phyloP scores from a whole-genome alignment of 1,140 invertebrate genomes.

The Hyles euphorbiae region DNA sequence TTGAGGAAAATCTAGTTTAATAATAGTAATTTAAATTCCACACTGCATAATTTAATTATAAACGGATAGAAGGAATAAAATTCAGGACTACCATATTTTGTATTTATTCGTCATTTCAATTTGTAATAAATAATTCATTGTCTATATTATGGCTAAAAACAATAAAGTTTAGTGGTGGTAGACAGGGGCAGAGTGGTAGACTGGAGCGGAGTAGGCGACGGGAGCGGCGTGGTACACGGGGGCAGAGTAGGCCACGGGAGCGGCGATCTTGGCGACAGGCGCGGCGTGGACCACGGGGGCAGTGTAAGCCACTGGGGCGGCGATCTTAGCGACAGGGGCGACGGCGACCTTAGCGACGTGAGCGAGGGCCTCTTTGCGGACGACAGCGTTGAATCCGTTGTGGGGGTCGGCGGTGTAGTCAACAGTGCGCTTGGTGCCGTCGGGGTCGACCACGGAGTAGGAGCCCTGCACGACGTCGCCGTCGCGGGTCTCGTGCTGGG shows the following conservation, averaged over 20 bases:
- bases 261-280: slow-evolving; percentile 13
- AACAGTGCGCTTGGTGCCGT: slow-evolving; percentile 79
- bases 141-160: slow-evolving; percentile 2
- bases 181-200: slow-evolving; percentile 5
- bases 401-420: slow-evolving; percentile 78
- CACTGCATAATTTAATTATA: too few relatives aligned
- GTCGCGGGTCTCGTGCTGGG: slow-evolving; percentile 78
- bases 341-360: slow-evolving; percentile 32
- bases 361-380: slow-evolving; percentile 44
- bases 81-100: too few relatives aligned
- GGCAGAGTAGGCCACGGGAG: slow-evolving; percentile 26
- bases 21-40: too few relatives aligned
- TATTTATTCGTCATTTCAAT: too few relatives aligned
- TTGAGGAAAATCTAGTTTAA: too few relatives aligned
- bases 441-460: slow-evolving; percentile 78
- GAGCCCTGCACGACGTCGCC: slow-evolving; percentile 78
- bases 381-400: slow-evolving; percentile 73
- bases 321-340: slow-evolving; percentile 28
- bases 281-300: slow-evolving; percentile 24
- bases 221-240: slow-evolving; percentile 14
- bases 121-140: slow-evolving; percentile 1
- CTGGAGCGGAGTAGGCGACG: background rate
- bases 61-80: too few relatives aligned
- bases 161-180: slow-evolving; percentile 15
- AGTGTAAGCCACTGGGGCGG: slow-evolving; percentile 55